phyloP scores from a whole-genome alignment of 2,888 invertebrate species.

The Halictus quadricinctus region DNA sequence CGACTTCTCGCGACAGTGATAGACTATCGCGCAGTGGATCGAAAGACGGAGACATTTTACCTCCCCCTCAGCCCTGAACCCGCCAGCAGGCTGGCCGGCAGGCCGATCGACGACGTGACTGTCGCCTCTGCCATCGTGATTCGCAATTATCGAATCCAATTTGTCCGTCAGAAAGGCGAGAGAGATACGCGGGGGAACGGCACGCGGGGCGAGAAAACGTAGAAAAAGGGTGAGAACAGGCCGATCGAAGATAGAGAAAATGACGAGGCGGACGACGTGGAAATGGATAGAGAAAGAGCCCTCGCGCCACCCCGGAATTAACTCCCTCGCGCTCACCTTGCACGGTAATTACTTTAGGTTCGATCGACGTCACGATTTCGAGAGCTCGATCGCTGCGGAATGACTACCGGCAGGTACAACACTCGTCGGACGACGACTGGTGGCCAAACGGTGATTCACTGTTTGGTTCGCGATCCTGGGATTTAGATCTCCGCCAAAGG shows the following conservation, averaged over 20 bases:
- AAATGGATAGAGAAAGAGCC: conserved; percentile 56
- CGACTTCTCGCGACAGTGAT: conserved; percentile 59
- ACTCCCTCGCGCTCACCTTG: conserved; percentile 53
- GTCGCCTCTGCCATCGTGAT: conserved; percentile 63
- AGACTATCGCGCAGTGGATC: conserved; percentile 59
- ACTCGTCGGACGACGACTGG: background rate
- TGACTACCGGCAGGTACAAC: background rate
- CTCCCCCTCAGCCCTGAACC: background rate
- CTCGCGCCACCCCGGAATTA: conserved; percentile 54
- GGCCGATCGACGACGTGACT: conserved; percentile 65
- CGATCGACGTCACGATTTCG: conserved; percentile 57
- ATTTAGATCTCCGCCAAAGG: background rate
- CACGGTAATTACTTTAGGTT: conserved; percentile 61
- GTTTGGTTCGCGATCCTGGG: background rate
- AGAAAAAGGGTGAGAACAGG: conserved; percentile 25
- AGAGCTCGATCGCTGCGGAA: conserved; percentile 3
- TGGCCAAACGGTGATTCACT: background rate
- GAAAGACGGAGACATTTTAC: conserved; percentile 46
- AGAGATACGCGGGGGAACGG: background rate
- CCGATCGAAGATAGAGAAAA: conserved; percentile 54
- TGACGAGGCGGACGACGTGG: conserved; percentile 53
- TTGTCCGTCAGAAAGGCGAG: conserved; percentile 63
- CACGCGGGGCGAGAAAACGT: conserved; percentile 23
- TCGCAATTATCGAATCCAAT: conserved; percentile 73
- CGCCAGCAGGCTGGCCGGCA: conserved; percentile 46